Percentiles rank a stretch among this genome's conserved stretches.
Conservation (phyloP, 2,113 vertebrate species). For the Dolichotis patagonum region DNA sequence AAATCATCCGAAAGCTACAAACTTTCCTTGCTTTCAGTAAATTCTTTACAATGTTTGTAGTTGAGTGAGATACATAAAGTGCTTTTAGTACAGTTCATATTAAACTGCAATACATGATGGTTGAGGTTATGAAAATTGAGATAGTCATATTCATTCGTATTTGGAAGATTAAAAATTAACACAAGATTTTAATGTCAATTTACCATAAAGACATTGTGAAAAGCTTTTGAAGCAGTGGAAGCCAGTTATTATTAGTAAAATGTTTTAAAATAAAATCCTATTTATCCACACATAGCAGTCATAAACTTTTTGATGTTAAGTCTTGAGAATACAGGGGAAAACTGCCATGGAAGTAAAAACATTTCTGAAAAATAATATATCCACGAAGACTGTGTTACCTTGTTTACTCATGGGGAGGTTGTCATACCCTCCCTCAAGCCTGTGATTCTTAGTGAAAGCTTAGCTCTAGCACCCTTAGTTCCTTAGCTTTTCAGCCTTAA, state of each 20-base stretch:
- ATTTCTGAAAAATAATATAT: neutral
- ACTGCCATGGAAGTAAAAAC: neutral
- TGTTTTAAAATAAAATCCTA: slow-evolving; percentile 52
- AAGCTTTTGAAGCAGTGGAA: slow-evolving; percentile 37
- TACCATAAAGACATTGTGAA: slow-evolving; percentile 37
- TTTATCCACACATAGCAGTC: slow-evolving; percentile 17
- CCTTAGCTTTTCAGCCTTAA: neutral
- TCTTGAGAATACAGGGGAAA: slow-evolving; percentile 39
- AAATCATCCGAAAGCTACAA: neutral
- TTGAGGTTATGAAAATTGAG: slow-evolving; percentile 42
- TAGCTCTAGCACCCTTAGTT: neutral
- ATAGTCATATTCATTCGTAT: neutral
- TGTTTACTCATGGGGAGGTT: neutral
- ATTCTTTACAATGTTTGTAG: slow-evolving; percentile 7
- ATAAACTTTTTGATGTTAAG: neutral
- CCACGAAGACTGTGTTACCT: neutral
- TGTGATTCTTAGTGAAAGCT: neutral
- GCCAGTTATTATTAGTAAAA: slow-evolving; percentile 45
- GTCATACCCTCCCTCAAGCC: neutral
- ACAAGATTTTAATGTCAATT: slow-evolving; percentile 23
- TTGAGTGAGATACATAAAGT: slow-evolving; percentile 19
- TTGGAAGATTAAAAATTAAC: slow-evolving; percentile 21
- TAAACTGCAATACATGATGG: slow-evolving; percentile 58
- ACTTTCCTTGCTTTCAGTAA: slow-evolving; percentile 24
- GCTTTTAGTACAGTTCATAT: neutral